phyloP scores from a whole-genome alignment of 2,113 vertebrate genomes.

The Caracal caracal region DNA sequence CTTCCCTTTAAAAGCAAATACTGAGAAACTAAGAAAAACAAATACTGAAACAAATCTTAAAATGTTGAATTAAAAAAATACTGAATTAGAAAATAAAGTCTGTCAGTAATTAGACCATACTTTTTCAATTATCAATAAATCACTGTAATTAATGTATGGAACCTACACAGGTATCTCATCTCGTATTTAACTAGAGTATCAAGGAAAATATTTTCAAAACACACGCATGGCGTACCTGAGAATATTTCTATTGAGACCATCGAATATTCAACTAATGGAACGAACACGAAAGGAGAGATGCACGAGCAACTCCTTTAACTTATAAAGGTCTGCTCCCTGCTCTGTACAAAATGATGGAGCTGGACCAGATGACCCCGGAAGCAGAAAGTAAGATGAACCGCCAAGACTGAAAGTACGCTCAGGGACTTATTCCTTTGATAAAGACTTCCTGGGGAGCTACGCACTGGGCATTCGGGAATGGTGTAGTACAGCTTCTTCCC shows the following conservation, averaged over 20 bases:
- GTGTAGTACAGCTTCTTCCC: background rate
- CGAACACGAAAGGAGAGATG: background rate
- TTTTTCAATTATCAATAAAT: conserved; percentile 29
- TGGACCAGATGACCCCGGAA: background rate
- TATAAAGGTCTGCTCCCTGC: background rate
- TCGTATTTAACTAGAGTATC: background rate
- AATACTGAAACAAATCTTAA: background rate
- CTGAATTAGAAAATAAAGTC: background rate
- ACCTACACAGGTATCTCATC: background rate
- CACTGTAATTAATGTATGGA: background rate
- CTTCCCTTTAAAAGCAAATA: background rate
- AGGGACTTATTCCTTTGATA: background rate
- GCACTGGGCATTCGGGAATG: background rate
- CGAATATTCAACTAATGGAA: conserved; percentile 2
- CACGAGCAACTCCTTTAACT: background rate
- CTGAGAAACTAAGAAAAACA: background rate
- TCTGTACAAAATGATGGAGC: background rate
- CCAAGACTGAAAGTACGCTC: background rate
- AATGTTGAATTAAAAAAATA: background rate
- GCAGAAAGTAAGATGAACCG: background rate
- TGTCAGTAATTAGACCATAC: background rate
- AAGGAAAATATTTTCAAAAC: conserved; percentile 37
- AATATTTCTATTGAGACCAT: background rate
- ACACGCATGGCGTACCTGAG: background rate
- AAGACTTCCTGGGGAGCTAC: background rate